phyloP scores from a whole-genome alignment of 2,113 vertebrate species.

The Aegotheles bennettii region DNA sequence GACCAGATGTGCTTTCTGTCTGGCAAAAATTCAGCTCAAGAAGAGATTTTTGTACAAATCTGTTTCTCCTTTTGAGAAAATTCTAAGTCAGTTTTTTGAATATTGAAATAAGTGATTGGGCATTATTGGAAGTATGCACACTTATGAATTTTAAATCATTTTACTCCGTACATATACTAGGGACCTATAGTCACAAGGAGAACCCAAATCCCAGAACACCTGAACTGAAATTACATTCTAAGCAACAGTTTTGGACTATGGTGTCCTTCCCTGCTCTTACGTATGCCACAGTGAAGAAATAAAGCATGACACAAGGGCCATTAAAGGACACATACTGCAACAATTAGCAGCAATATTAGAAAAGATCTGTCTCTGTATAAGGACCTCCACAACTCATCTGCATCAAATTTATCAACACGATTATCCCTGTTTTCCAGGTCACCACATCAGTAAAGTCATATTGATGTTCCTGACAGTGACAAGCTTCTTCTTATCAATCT shows the following conservation, averaged over 20 bases:
- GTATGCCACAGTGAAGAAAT: neutral
- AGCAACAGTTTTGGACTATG: neutral
- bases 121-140: neutral
- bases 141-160: neutral
- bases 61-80: neutral
- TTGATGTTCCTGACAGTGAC: neutral
- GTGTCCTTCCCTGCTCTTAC: neutral
- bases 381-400: neutral
- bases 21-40: neutral
- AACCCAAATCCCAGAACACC: neutral
- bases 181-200: neutral
- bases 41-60: neutral
- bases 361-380: neutral
- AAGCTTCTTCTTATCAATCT: neutral
- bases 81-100: neutral
- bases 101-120: neutral
- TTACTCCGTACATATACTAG: neutral
- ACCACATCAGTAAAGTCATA: neutral
- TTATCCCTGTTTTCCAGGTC: neutral
- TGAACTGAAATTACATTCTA: neutral
- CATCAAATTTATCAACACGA: neutral
- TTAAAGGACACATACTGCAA: neutral
- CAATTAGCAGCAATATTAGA: neutral
- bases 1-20: neutral
- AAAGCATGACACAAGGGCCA: neutral